Base-by-base conservation (phyloP, 2,113 vertebrate species). In the Phyllostomus hastatus region DNA sequence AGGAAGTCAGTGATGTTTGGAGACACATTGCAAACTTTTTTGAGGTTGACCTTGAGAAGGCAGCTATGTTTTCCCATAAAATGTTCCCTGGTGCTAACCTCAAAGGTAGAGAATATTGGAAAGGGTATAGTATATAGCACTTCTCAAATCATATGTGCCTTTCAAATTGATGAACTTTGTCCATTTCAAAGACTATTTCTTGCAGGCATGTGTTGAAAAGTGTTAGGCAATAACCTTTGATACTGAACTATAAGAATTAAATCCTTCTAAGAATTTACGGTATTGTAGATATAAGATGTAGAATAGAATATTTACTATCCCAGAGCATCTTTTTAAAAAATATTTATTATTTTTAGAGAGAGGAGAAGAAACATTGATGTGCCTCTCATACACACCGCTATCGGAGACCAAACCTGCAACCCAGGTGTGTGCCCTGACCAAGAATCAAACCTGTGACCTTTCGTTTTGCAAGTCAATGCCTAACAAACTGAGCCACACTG, bases 81-180 rank as follows among this genome's bases (percentile, higher is more conserved):
- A 83, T 88, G 61, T 83, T 38, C 10, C n/a, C 35, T 80, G 43
- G 15, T 84, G n/a, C 80, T 91, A 52, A 88, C 57, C 5, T 88
- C 52, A 52, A 59, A 89, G 66, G 67, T 66, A 57, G 80, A 66
- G 80, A 9, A 35, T 59, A 67, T 46, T 94, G 61, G 59, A 90
- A 92, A 64, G 57, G 16, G 46, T 78, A 24, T 31, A 41, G 19
- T 41, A 9, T 70, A 41, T 66, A 69, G 50, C 61, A 91, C 84
- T 91, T 95, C 35, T 95, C 52, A 94, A 76, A 28, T 90, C 11
- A 72, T 46, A 33, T 88, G 46, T 83, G 31, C 61, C 76, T 96
- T 96, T 78, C 43, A 82, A 66, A 90, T 75, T 38, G 87, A 64
- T 59, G 31, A 86, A 41, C 73, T 92, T 92, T 10, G 16, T 72